Evolutionary conservation across 1,140 invertebrate genomes (phyloP), one percentile per base, ranked within the genome.

Genomic region (Chlorops oryzae): DNA sequence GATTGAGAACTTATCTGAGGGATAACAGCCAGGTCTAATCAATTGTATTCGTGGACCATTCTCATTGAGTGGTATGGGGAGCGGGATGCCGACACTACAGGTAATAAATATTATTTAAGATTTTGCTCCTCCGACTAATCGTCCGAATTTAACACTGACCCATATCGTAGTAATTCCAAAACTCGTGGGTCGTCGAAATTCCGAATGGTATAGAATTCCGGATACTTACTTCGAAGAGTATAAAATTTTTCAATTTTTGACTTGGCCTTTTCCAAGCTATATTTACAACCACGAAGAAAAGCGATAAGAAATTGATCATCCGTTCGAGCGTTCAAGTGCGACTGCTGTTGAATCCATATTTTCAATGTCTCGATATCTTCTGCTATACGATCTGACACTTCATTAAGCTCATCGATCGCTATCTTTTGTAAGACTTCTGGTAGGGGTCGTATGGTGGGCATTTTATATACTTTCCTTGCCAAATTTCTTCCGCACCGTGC

Each of bases 251-350:
- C 81, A 5, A 84, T 49, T 59, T 82, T 82, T 55, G 77, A 65
- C 63, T 83, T 84, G 5, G 77, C 77, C 56, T 74, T 73, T 62
- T 83, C 78, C 50, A 84, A 62, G 55, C 81, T 84, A 61, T 79
- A 82, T 65, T 86, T 86, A 55, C 78, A 80, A 40, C 81, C 80
- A 12, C 82, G 73, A 21, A 85, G 62, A 61, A 83, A 82, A 32
- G 67, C 73, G 15, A 80, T 56, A 13, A 84, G 53, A 64, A 77
- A 79, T 63, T 80, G 78, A 57, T 83, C 79, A 58, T 80, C 81
- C 23, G 38, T 47, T 12, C 61, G 51, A 2, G 59, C 25, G 34
- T 66, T 77, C 32, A 83, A 60, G 63, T 83, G 78, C 1, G 77
- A 75, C 54, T 82, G 79, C 61, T 83, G 79, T 9, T 72, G 59